Base-by-base conservation (phyloP, 1,140 invertebrate genomes). In the Campoletis sonorensis region DNA sequence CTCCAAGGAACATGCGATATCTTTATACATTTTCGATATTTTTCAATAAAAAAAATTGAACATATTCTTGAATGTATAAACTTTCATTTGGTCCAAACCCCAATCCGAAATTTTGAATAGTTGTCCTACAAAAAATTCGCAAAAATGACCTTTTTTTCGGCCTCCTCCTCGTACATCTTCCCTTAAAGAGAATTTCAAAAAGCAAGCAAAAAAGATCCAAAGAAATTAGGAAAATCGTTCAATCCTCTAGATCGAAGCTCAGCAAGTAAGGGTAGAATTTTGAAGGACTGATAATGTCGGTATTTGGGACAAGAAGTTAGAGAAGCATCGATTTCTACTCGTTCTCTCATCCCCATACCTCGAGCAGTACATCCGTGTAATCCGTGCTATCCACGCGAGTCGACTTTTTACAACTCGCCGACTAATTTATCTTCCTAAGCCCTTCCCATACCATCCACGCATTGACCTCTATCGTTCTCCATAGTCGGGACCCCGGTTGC, bases 341-440 rank as follows among this genome's bases (percentile, higher is more conserved):
- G 40, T 45, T 13, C 51, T 21, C 16, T n/a, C 51, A 54, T 54
- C 51, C 18, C 51, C n/a, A 54, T 54, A 54, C 10, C 16, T 54
- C 72, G 61, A 81, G 77, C 85, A 87, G 86, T 87, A 86, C 85
- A 85, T 87, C 79, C 85, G 85, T 87, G 84, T 88, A 87, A 88
- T 88, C 87, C 84, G 68, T 82, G 83, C 85, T 85, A 87, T 87
- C 85, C 86, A 54, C 51, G 83, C 87, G 84, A 85, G 85, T 87
- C 86, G 84, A 84, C 86, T 88, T 88, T 88, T 88, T 88, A 87
- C 84, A 84, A 81, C 79, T 79, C 30, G 49, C 23, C 79, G 83
- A 82, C 87, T 87, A 88, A 88, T 88, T 88, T 88, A 88, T 88
- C 87, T 87, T 84, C 79, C 84, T 85, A 87, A 88, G 84, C 85